Conservation (phyloP, 2,113 vertebrate species). For the Entomyzon cyanotis region DNA sequence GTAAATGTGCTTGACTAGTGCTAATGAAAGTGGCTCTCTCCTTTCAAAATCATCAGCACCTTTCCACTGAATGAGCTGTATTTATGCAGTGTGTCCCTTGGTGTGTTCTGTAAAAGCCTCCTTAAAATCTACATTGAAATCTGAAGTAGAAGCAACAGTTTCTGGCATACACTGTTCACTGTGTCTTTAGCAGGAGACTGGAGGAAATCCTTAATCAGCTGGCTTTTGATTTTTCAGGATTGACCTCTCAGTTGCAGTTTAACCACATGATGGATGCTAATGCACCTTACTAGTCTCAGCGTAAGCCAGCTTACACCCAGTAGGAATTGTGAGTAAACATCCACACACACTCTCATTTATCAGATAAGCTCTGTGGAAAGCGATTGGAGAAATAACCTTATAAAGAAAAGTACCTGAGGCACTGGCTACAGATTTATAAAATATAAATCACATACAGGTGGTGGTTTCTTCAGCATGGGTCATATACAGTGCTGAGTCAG, state of each 20-base stretch:
- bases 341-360: accelerated
- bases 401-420: background rate
- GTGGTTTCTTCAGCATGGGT: background rate
- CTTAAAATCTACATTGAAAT: background rate
- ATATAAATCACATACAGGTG: background rate
- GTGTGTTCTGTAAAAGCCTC: background rate
- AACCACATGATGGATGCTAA: background rate
- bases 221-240: background rate
- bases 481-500: background rate
- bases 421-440: background rate
- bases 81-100: background rate
- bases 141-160: background rate
- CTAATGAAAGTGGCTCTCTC: background rate
- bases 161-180: background rate
- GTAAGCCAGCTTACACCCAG: background rate
- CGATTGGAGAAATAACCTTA: background rate
- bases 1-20: background rate
- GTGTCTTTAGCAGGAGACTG: background rate
- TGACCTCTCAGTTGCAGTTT: background rate
- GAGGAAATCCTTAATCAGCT: background rate
- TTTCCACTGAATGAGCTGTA: background rate
- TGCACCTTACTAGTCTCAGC: background rate
- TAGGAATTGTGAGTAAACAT: background rate
- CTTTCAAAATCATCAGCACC: background rate
- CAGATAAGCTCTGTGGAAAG: background rate